These are phyloP conservation scores for Bombus breviceps DNA, from an alignment of 1,140 invertebrate genomes.

Conservation along the genomic window DNA sequence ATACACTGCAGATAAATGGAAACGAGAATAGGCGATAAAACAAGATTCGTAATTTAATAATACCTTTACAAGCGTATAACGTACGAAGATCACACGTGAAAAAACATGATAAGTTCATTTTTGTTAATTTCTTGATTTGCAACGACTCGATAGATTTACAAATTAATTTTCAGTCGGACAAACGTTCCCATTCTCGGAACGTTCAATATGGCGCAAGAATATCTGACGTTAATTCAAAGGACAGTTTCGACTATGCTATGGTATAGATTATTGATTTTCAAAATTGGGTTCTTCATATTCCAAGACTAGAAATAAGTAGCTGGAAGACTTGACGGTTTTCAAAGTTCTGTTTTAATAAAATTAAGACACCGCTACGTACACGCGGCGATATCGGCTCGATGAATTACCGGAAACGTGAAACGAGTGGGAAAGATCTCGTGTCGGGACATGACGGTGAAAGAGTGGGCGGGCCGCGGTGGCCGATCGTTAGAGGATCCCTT, in stretches of 20 bases:
- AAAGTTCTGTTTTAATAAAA: too few species aligned
- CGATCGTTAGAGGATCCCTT: conserved; percentile 41
- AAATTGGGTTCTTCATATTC: too few species aligned
- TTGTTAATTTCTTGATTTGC: neutral
- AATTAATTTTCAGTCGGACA: too few species aligned
- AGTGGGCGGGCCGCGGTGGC: conserved; percentile 9
- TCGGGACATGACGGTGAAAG: conserved; percentile 7
- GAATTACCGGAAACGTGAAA: neutral
- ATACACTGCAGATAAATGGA: neutral
- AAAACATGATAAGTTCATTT: neutral
- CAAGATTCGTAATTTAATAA: neutral
- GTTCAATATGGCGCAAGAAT: too few species aligned
- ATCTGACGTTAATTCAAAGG: too few species aligned
- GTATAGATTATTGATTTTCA: too few species aligned
- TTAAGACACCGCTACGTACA: too few species aligned
- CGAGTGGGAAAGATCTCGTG: conserved; percentile 1
- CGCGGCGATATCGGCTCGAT: neutral
- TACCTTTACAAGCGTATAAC: neutral
- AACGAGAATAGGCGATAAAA: neutral
- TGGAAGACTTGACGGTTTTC: too few species aligned
- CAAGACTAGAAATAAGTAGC: too few species aligned
- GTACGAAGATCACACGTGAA: neutral
- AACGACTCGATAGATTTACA: neutral
- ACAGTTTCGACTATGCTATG: too few species aligned
- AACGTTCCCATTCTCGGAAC: too few species aligned